Percentiles rank a stretch among this genome's conserved stretches.
phyloP scores from a whole-genome alignment of 1,140 invertebrate genomes.

The Melanaphis sacchari region DNA sequence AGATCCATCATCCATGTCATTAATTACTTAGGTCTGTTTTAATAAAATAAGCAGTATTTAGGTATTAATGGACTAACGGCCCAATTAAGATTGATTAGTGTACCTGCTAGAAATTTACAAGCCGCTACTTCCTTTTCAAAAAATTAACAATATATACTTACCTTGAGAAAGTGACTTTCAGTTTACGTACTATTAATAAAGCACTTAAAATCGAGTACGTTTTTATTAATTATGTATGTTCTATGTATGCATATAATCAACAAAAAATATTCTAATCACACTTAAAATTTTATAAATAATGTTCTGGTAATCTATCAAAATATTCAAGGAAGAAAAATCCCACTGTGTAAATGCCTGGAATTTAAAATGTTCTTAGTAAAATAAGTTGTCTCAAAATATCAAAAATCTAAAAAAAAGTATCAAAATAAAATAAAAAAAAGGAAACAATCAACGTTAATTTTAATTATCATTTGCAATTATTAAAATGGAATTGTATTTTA shows the following conservation, averaged over 20 bases:
- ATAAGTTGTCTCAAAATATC: too few relatives aligned
- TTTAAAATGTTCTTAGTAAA: too few relatives aligned
- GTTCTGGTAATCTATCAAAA: background rate
- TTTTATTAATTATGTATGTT: background rate
- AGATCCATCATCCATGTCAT: background rate
- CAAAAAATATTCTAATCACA: background rate
- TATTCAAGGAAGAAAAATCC: background rate
- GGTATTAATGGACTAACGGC: background rate
- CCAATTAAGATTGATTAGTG: background rate
- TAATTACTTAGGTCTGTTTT: background rate
- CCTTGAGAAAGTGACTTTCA: background rate
- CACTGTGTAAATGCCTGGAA: too few relatives aligned
- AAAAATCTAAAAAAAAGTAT: too few relatives aligned
- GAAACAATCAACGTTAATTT: too few relatives aligned
- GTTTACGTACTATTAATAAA: background rate
- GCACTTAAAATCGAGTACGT: background rate
- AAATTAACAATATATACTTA: slow-evolving; percentile 4
- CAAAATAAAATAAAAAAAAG: too few relatives aligned
- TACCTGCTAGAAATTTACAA: background rate
- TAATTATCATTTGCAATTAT: too few relatives aligned
- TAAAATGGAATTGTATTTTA: too few relatives aligned
- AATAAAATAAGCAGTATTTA: background rate
- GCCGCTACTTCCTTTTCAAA: background rate
- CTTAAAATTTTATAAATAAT: background rate
- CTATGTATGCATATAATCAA: background rate